Conservation (phyloP, 2,797 vertebrate species). For the Acipenser ruthenus region DNA sequence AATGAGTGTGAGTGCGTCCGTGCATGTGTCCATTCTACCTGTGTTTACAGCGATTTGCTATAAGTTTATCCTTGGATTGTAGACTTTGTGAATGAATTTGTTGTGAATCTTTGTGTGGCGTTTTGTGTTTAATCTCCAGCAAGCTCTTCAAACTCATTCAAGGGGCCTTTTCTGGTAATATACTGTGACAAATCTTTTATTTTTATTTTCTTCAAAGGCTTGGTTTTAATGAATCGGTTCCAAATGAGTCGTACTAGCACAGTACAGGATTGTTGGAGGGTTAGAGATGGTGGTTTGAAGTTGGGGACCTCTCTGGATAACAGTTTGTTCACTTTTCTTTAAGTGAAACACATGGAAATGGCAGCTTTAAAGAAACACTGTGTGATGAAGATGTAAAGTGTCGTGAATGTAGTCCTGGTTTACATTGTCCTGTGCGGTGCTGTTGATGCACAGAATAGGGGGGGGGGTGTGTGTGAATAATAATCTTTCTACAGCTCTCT, state of each 20-base stretch:
- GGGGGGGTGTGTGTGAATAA: neutral
- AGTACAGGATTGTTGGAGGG: neutral
- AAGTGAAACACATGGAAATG: too few relatives aligned
- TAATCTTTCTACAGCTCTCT: neutral
- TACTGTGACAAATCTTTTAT: neutral
- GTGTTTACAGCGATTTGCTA: too few relatives aligned
- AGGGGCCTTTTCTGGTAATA: neutral
- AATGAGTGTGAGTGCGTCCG: too few relatives aligned
- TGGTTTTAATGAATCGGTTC: neutral
- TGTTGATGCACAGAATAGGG: neutral
- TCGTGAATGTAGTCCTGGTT: neutral
- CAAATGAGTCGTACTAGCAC: neutral
- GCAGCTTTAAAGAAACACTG: too few relatives aligned
- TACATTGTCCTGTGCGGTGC: neutral
- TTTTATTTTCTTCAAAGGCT: neutral
- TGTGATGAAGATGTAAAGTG: neutral
- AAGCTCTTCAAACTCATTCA: neutral
- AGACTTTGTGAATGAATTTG: neutral
- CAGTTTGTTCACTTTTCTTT: too few relatives aligned
- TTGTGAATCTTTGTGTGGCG: neutral
- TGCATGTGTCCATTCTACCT: too few relatives aligned
- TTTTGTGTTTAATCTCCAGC: neutral
- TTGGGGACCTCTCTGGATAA: too few relatives aligned
- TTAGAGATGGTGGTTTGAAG: neutral
- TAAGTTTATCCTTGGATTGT: neutral